Base-by-base conservation (phyloP, 2,797 vertebrate genomes). In the Sarcophilus harrisii region DNA sequence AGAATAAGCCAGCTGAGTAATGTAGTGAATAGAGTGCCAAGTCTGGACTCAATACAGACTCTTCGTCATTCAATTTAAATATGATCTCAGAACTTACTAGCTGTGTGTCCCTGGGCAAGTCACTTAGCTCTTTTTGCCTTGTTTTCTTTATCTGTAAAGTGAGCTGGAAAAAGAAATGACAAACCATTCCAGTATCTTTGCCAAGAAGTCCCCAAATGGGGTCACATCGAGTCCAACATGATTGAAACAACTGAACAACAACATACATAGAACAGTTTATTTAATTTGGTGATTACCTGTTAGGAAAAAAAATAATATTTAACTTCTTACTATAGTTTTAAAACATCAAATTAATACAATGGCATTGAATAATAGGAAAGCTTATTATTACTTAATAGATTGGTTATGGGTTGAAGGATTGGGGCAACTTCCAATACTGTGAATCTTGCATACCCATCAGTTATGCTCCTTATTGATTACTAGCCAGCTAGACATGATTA, bases 261-360 rank as follows among this genome's bases (percentile, higher is more conserved):
- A n/a, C 12, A 32, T 32, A 62, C 0, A 1, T 57, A 89, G 13
- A 73, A 32, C 16, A 57, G 1, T 94, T 57, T 90, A 91, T 10
- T 95, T 30, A 38, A 29, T 92, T 91, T 87, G 55, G 62, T 95
- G 58, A 89, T 91, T 94, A 93, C 54, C 57, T 96, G 1, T 1
- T 57, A 66, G 32, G 49, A 49, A 8, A 30, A 92, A 57, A 52
- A 92, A 21, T 91, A 73, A 92, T 95, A 92, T 57, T 96, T 73
- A 91, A 58, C 11, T 93, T 0, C 10, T 66, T 49, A 73, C 0
- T 90, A 54, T 16, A 27, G 49, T 96, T 94, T 92, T 91, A 57
- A 93, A 96, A 92, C 21, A 90, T 13, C 45, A 27, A 94, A 30
- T 94, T 94, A n/a, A 58, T 57, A n/a, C 89, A 92, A 57, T 95